Percentiles rank a stretch among this genome's conserved stretches.
Conservation (phyloP, 2,113 vertebrate species). For the Crotalus viridis region DNA sequence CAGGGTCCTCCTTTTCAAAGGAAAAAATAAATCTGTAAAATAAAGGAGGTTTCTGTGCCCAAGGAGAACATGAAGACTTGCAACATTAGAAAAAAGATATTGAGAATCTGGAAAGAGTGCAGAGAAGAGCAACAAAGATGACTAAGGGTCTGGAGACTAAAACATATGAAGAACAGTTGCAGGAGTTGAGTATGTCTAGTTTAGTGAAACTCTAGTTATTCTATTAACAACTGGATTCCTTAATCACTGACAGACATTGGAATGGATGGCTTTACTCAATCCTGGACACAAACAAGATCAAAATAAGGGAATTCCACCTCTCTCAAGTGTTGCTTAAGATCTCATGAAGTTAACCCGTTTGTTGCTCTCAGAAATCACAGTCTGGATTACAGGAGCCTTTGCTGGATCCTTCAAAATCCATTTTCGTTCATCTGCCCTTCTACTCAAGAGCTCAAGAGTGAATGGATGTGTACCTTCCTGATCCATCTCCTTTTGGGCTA, state of each 20-base stretch:
- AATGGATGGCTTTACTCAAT: accelerated
- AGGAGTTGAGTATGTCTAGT: too few species aligned
- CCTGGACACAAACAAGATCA: not conserved
- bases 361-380: not conserved
- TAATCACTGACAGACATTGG: not conserved
- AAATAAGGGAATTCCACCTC: not conserved
- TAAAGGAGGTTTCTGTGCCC: conserved; percentile 31
- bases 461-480: not conserved
- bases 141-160: too few species aligned
- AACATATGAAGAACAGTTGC: too few species aligned
- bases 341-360: not conserved
- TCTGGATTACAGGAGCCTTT: not conserved
- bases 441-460: not conserved
- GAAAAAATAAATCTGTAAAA: conserved; percentile 50
- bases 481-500: not conserved
- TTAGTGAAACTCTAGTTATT: too few species aligned
- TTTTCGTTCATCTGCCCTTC: not conserved
- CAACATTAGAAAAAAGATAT: accelerated
- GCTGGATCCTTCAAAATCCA: not conserved
- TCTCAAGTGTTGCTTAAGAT: not conserved
- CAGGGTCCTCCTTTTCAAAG: conserved; percentile 55
- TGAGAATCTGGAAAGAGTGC: too few species aligned
- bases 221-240: not conserved
- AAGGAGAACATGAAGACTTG: not conserved
- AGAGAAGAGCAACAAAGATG: too few species aligned